These are phyloP conservation scores for Eubucco bourcierii DNA, from an alignment of 2,113 vertebrate genomes.

Conservation along the genomic window DNA sequence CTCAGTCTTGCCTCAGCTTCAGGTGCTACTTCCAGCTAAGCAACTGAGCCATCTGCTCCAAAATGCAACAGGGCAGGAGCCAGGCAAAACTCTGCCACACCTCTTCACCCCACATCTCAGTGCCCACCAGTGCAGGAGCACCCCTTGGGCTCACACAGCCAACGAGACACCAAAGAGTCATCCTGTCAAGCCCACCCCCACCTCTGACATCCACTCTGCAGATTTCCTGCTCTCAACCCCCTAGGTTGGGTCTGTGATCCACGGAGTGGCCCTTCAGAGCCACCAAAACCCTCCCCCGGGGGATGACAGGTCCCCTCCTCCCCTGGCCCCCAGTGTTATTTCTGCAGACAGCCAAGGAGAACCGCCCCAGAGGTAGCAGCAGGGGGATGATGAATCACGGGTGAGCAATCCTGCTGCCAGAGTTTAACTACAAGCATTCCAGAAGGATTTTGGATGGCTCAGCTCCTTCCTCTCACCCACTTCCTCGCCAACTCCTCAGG, in stretches of 20 bases:
- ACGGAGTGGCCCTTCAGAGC: neutral
- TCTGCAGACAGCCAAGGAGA: neutral
- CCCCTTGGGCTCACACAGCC: fast-evolving
- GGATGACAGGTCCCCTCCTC: neutral
- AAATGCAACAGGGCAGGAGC: neutral
- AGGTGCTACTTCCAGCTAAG: neutral
- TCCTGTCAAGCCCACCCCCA: neutral
- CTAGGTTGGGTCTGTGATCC: fast-evolving
- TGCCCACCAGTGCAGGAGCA: neutral
- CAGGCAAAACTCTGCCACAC: neutral
- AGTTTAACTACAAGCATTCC: neutral
- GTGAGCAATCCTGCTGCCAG: neutral
- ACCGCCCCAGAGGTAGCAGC: neutral
- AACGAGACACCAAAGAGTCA: fast-evolving
- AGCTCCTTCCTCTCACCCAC: neutral
- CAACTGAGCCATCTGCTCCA: neutral
- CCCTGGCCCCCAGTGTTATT: neutral
- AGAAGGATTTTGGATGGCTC: neutral
- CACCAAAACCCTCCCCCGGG: neutral
- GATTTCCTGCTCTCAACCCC: neutral
- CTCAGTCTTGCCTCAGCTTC: neutral
- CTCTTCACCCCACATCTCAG: neutral
- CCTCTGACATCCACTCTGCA: neutral
- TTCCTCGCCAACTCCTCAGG: fast-evolving
- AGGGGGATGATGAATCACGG: constrained; percentile 14